These are phyloP conservation scores for Carassius auratus DNA, from an alignment of 2,113 vertebrate genomes.

Conservation along the genomic window DNA sequence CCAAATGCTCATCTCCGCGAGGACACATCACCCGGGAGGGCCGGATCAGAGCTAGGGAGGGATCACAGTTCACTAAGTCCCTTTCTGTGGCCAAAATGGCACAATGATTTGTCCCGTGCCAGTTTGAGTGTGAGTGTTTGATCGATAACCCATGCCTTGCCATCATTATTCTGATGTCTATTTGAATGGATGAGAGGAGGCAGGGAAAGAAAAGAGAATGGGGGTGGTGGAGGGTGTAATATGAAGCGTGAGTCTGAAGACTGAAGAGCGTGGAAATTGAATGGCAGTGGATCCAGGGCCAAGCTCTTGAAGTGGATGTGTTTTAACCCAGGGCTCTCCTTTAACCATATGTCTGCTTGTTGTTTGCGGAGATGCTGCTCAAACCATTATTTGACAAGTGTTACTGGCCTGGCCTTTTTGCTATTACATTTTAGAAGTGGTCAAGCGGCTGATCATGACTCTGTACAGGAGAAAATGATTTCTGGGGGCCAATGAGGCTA, in stretches of 20 bases:
- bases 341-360: not conserved
- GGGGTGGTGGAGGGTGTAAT: slow-evolving; percentile 19
- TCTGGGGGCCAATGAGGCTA: slow-evolving; percentile 10
- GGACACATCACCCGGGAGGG: slow-evolving; percentile 28
- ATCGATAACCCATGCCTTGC: slow-evolving; percentile 39
- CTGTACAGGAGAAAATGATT: slow-evolving; percentile 18
- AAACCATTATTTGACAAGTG: slow-evolving; percentile 41
- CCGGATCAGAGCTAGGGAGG: slow-evolving; percentile 21
- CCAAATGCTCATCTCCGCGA: slow-evolving; percentile 10
- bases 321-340: not conserved
- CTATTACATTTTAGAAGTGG: slow-evolving; percentile 23
- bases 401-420: slow-evolving; percentile 4
- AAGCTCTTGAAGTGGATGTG: slow-evolving; percentile 5
- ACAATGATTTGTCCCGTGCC: slow-evolving; percentile 35
- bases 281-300: slow-evolving; percentile 35
- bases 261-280: slow-evolving; percentile 41
- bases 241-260: slow-evolving; percentile 17
- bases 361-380: slow-evolving; percentile 16
- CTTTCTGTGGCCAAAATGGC: slow-evolving; percentile 50
- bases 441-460: slow-evolving; percentile 13
- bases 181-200: slow-evolving; percentile 43
- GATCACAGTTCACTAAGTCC: slow-evolving; percentile 27
- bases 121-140: slow-evolving; percentile 30
- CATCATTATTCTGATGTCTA: slow-evolving; percentile 49
- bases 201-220: slow-evolving; percentile 9